phyloP scores from a whole-genome alignment of 1,140 invertebrate species.

The Patella vulgata region DNA sequence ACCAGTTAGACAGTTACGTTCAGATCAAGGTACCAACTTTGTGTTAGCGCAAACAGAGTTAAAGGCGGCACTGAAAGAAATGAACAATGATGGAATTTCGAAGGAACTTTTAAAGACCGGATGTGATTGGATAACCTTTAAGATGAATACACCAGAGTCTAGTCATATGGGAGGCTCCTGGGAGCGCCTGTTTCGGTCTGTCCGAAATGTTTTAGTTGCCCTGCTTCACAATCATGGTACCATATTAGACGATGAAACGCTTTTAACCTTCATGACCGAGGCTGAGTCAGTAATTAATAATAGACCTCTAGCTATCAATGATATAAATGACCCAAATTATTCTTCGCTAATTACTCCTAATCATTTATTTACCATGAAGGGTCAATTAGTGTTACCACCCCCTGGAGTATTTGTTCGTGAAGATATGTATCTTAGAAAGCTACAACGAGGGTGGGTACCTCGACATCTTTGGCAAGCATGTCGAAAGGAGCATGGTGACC shows the following conservation, averaged over 20 bases:
- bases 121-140: conserved; percentile 28
- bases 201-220: conserved; percentile 30
- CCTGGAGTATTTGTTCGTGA: conserved; percentile 25
- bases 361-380: conserved; percentile 33
- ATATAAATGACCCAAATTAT: too few species aligned
- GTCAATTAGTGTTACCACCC: conserved; percentile 16
- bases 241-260: too few species aligned
- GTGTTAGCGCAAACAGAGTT: conserved; percentile 26
- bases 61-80: background rate
- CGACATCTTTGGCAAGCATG: too few species aligned
- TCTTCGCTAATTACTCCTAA: conserved; percentile 33
- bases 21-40: conserved; percentile 32
- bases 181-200: conserved; percentile 34
- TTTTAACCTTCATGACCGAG: conserved; percentile 38
- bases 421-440: conserved; percentile 32
- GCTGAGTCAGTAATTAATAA: conserved; percentile 36
- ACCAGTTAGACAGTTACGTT: conserved; percentile 19
- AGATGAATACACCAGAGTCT: conserved; percentile 22
- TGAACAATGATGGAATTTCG: background rate
- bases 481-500: too few species aligned
- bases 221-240: too few species aligned
- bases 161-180: conserved; percentile 37
- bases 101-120: background rate
- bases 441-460: conserved; percentile 35
- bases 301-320: conserved; percentile 28